phyloP scores from a whole-genome alignment of 2,797 vertebrate species.

The Pitangus sulphuratus region DNA sequence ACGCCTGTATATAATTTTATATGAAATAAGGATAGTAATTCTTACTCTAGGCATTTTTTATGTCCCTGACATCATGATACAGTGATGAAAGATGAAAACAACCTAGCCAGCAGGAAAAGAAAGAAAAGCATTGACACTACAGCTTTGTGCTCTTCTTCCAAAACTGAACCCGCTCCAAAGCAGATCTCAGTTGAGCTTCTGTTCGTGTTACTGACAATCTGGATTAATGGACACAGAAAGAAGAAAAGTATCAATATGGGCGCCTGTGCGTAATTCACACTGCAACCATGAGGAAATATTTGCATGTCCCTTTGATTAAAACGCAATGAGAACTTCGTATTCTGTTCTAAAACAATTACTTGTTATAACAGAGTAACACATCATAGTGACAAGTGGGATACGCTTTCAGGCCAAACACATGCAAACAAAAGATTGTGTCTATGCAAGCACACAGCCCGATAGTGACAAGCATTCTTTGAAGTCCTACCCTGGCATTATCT shows the following conservation, averaged over 20 bases:
- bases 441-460: background rate
- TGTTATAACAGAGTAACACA: background rate
- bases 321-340: background rate
- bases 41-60: background rate
- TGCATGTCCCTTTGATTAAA: background rate
- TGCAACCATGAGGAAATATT: background rate
- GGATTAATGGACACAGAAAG: background rate
- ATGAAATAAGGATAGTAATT: background rate
- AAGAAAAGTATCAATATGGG: background rate
- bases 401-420: background rate
- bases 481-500: background rate
- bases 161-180: background rate
- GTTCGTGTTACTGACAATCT: background rate
- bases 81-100: background rate
- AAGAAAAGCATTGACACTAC: background rate
- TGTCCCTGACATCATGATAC: background rate
- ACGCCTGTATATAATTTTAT: background rate
- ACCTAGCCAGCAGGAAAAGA: background rate
- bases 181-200: background rate
- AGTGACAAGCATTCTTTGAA: background rate
- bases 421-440: background rate
- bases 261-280: background rate
- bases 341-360: background rate
- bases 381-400: background rate
- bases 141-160: background rate